Base-by-base conservation (phyloP, 2,113 vertebrate genomes). In the Vulpes lagopus region DNA sequence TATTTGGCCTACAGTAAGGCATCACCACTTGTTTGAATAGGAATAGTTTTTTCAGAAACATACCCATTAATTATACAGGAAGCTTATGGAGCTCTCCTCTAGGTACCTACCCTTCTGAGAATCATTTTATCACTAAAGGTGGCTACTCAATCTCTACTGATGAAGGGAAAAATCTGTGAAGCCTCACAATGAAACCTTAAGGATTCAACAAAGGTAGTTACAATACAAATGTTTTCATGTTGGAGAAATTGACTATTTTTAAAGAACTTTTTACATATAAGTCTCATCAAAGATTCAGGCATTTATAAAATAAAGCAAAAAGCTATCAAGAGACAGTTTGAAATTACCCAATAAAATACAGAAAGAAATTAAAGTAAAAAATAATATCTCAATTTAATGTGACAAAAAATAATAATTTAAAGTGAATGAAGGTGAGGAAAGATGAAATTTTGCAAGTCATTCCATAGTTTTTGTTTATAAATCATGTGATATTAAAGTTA, bases 401-500 rank as follows among this genome's bases (percentile, higher is more conserved):
- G 17, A 86, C 32, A 53, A 91, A 71, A 62, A 23, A 71, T 35
- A 23, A 71, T 38, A 3, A 64, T 74, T 67, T 94, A 55, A 73
- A 74, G 22, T 93, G 53, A 62, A 65, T 12, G 49, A 92, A 78
- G 1, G 17, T 73, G 17, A 92, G 8, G 27, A 57, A 89, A 85
- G 51, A 76, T 71, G 30, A 91, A 96, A 93, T 81, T 90, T 43
- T 93, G 17, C 20, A 89, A 80, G 67, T 79, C 89, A 97, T 93
- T 96, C 25, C 78, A 2, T 8, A 85, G 32, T 81, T 83, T 92
- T 83, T 55, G 9, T 35, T 89, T 57, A 32, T 11, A 49, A 57
- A 79, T 53, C 19, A 22, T 49, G 25, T 51, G 8, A 82, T 53
- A 12, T 51, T 62, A 76, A 65, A 86, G 7, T 27, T 67, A 89